Conservation (phyloP, 2,797 vertebrate species). For the Poeciliopsis gracilis region DNA sequence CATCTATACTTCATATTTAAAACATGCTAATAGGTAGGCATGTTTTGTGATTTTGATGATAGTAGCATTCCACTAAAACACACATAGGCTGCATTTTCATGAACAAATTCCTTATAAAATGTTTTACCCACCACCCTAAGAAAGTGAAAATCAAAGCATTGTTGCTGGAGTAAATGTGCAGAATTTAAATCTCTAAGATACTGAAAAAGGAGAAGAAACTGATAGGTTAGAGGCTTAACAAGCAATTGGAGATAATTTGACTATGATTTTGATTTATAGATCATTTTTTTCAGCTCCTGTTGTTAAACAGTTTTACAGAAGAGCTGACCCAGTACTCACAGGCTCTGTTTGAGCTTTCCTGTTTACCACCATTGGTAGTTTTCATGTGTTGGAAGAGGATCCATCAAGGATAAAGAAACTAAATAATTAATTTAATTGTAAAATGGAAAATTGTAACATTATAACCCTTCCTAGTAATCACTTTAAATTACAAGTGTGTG, state of each 20-base stretch:
- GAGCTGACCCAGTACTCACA: not conserved
- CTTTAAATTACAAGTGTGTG: constrained; percentile 7
- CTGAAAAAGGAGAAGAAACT: not conserved
- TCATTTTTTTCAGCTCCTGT: not conserved
- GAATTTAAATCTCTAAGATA: not conserved
- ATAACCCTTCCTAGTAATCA: constrained; percentile 52
- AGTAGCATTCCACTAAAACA: not conserved
- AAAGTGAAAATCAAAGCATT: not conserved
- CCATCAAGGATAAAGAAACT: constrained; percentile 20
- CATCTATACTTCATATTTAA: not conserved
- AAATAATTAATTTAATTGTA: constrained; percentile 11
- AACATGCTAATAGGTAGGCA: not conserved
- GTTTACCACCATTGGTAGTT: not conserved
- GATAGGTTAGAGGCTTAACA: not conserved
- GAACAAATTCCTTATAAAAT: not conserved
- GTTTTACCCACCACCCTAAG: not conserved
- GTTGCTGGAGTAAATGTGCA: not conserved
- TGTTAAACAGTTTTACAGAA: not conserved
- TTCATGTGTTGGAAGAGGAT: not conserved
- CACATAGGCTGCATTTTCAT: not conserved
- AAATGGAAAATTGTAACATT: constrained; percentile 27
- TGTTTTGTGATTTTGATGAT: not conserved
- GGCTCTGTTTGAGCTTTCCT: not conserved
- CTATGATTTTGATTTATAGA: not conserved
- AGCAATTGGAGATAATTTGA: not conserved